Evolutionary conservation across 2,888 invertebrate genomes (phyloP), one percentile per base, ranked within the genome.

Genomic region (Hybos culiciformis): DNA sequence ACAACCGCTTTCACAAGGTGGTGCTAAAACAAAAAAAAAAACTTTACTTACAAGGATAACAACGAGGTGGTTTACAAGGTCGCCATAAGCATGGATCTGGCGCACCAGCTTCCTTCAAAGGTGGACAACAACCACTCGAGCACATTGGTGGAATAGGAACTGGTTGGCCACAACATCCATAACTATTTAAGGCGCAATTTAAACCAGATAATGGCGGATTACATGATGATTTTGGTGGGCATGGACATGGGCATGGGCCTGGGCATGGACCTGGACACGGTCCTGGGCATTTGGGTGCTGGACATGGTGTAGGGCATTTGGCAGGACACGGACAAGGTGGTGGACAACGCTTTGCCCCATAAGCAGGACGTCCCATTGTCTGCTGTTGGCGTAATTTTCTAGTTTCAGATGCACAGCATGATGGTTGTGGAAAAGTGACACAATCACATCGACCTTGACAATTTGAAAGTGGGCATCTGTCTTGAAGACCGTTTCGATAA

Each of bases 401-500:
- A n/a, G n/a, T n/a, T 11, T 59, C 52, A 0, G 66, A 56, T 1
- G 72, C 71, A 21, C 67, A 66, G 48, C 73, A 73, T 8, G 60
- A 63, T 0, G 72, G 71, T 26, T 62, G 55, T 1, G 71, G 71
- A 44, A 61, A 59, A 36, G 63, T 66, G 47, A 69, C 56, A 51
- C 73, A 73, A 21, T 61, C 63, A 0, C 68, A 69, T 6, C 66
- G 61, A 31, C 72, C 72, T 43, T 67, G 68, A 50, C 75, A 75
- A 23, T 65, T 61, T 1, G 67, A 63, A 41, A 75, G 62, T 1
- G 67, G 71, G 53, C 76, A 77, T 47, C 74, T 70, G 43, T 75
- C 71, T 55, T 77, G 76, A 18, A 76, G 60, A 6, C 77, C 76
- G 51, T 76, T 74, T 9, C 70, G 62, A 53, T 69, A 71, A 46